These are phyloP conservation scores for Trichomycterus rosablanca DNA, from an alignment of 2,113 vertebrate species.

Conservation along the genomic window DNA sequence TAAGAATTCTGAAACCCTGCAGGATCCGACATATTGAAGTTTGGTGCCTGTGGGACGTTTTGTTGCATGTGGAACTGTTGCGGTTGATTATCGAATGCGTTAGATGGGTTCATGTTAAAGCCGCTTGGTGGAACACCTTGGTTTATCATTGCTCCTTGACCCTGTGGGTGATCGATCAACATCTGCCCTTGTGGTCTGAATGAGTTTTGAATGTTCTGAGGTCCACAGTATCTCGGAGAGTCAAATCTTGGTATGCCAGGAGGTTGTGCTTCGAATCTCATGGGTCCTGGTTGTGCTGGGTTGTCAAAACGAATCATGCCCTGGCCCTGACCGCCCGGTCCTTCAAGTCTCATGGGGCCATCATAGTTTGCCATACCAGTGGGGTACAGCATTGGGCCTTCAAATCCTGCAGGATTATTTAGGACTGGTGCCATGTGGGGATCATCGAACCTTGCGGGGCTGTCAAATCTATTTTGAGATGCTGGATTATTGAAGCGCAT, in stretches of 20 bases:
- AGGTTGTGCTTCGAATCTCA: constrained; percentile 77
- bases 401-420: constrained; percentile 62
- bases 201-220: constrained; percentile 62
- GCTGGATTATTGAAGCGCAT: constrained; percentile 60
- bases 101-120: constrained; percentile 67
- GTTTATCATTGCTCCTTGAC: constrained; percentile 61
- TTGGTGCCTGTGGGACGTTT: constrained; percentile 71
- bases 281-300: constrained; percentile 72
- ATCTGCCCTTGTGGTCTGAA: constrained; percentile 65
- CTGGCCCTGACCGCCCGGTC: constrained; percentile 68
- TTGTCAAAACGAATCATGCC: constrained; percentile 75
- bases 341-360: constrained; percentile 69
- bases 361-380: constrained; percentile 69
- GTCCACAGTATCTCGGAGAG: constrained; percentile 62
- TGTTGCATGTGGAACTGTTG: constrained; percentile 72
- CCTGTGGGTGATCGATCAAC: constrained; percentile 77
- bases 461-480: constrained; percentile 70
- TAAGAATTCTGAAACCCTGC: constrained; percentile 69
- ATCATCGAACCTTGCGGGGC: constrained; percentile 72
- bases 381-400: constrained; percentile 60
- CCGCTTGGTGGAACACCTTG: constrained; percentile 68
- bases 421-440: constrained; percentile 43
- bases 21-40: constrained; percentile 75
- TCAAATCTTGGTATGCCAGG: constrained; percentile 70
- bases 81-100: constrained; percentile 69